Evolutionary conservation across 2,113 vertebrate genomes (phyloP).

Genomic region (Cynopterus brachyotis): DNA sequence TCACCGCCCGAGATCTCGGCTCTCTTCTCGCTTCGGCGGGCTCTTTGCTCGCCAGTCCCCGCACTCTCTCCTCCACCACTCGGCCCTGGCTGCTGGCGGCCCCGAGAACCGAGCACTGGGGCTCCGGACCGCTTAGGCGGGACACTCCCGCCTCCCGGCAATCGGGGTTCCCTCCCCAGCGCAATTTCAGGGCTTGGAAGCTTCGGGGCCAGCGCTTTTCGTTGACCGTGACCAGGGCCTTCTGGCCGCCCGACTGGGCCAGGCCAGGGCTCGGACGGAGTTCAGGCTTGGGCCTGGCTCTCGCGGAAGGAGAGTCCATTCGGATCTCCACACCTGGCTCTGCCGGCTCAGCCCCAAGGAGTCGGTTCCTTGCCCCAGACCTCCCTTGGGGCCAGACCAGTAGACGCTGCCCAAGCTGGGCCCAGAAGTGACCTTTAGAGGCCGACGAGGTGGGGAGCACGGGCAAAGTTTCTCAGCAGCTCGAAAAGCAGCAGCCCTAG

Average conservation of each 20-base stretch:
- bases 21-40: neutral
- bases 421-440: constrained; percentile 71
- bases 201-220: constrained; percentile 26
- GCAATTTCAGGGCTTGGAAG: neutral
- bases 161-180: neutral
- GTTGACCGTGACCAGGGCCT: neutral
- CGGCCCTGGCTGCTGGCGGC: neutral
- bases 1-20: neutral
- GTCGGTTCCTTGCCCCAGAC: constrained; percentile 29
- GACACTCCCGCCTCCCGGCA: neutral
- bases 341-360: constrained; percentile 48
- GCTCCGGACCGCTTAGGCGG: neutral
- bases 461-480: neutral
- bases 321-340: constrained; percentile 56
- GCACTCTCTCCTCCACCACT: neutral
- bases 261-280: neutral
- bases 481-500: neutral
- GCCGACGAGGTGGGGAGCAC: neutral
- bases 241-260: neutral
- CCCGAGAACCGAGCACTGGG: neutral
- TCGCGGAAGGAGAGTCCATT: constrained; percentile 26
- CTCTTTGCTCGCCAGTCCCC: neutral
- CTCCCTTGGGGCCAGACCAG: constrained; percentile 18
- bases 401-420: constrained; percentile 12
- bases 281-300: constrained; percentile 66